These are phyloP conservation scores for Lomographa bimaculata DNA, from an alignment of 2,888 invertebrate genomes.

Conservation along the genomic window DNA sequence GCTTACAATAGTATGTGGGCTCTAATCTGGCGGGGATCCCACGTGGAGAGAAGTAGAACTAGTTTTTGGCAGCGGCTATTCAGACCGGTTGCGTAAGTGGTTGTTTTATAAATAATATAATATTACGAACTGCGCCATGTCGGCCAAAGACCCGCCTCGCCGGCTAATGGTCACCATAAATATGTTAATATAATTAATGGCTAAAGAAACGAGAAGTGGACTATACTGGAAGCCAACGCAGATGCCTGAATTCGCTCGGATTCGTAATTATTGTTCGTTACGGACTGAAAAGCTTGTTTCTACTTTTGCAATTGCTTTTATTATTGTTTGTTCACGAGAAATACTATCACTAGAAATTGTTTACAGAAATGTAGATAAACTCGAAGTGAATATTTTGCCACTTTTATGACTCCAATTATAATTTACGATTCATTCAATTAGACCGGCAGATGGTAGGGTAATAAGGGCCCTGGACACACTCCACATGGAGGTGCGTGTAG, in stretches of 20 bases:
- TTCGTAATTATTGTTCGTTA: not conserved
- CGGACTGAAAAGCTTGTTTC: not conserved
- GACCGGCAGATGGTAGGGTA: constrained; percentile 26
- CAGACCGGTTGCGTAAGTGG: constrained; percentile 66
- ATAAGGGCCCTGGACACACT: constrained; percentile 10
- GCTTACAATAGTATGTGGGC: constrained; percentile 31
- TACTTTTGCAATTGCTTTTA: too few species aligned
- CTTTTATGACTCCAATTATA: constrained; percentile 20
- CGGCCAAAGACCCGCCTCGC: constrained; percentile 64
- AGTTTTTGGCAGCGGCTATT: constrained; percentile 75
- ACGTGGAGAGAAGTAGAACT: constrained; percentile 56
- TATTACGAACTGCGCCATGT: constrained; percentile 35
- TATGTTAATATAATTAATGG: constrained; percentile 72
- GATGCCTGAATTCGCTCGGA: constrained; percentile 5
- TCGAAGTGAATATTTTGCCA: too few species aligned
- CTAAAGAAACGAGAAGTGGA: constrained; percentile 49
- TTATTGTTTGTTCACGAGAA: too few species aligned
- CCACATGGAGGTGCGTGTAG: constrained; percentile 16
- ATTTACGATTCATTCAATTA: constrained; percentile 27
- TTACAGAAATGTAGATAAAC: too few species aligned
- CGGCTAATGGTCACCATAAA: constrained; percentile 63
- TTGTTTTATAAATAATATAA: constrained; percentile 15
- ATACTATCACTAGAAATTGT: too few species aligned
- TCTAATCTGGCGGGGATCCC: constrained; percentile 50
- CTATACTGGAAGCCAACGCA: not conserved